phyloP scores from a whole-genome alignment of 1,140 invertebrate species.

The Drosophila funebris region DNA sequence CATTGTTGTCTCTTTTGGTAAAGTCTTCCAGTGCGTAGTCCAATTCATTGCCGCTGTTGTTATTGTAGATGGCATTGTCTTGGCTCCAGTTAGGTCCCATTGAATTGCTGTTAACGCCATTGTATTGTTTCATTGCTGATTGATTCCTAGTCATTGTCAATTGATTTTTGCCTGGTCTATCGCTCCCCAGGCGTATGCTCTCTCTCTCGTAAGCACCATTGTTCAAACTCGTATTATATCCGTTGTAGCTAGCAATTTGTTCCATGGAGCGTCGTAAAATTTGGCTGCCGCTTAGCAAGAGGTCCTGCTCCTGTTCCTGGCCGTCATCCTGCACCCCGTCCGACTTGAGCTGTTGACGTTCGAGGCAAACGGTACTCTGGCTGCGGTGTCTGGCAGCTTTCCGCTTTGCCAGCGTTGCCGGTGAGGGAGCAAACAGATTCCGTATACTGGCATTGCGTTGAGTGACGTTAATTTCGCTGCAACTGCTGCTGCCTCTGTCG shows the following conservation, averaged over 20 bases:
- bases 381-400: constrained; percentile 65
- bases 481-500: constrained; percentile 11
- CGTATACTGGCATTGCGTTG: constrained; percentile 75
- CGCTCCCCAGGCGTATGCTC: constrained; percentile 4
- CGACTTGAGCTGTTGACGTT: constrained; percentile 32
- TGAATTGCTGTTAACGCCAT: constrained; percentile 52
- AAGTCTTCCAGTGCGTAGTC: constrained; percentile 20
- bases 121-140: constrained; percentile 74
- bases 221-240: constrained; percentile 29
- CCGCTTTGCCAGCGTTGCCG: constrained; percentile 47
- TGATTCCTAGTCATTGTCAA: constrained; percentile 70
- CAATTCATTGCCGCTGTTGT: constrained; percentile 1
- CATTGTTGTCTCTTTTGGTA: constrained; percentile 43
- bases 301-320: not conserved
- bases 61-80: constrained; percentile 57
- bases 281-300: constrained; percentile 20
- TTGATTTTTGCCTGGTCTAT: constrained; percentile 65
- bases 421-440: constrained; percentile 67
- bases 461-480: constrained; percentile 55
- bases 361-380: constrained; percentile 64
- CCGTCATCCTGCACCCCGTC: constrained; percentile 27
- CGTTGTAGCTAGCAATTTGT: constrained; percentile 46
- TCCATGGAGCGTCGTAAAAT: constrained; percentile 33
- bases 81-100: too few relatives aligned
- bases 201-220: constrained; percentile 28